Percentiles rank a stretch among this genome's conserved stretches.
phyloP scores from a whole-genome alignment of 2,888 invertebrate species.

The Amphipoea lucens region DNA sequence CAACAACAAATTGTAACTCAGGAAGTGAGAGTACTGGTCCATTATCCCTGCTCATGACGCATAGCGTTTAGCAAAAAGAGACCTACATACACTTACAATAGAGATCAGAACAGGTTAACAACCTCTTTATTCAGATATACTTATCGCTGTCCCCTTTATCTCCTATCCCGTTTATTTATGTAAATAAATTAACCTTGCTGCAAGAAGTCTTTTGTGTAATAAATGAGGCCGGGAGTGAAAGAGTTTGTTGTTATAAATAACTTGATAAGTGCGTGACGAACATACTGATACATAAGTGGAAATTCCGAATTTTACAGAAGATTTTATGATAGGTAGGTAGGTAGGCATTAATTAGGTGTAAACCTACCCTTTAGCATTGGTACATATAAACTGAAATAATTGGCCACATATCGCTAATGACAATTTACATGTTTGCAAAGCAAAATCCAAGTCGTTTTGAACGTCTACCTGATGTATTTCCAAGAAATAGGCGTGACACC shows the following conservation, averaged over 20 bases:
- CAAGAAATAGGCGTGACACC: background rate
- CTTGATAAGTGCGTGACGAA: background rate
- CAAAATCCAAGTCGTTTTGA: background rate
- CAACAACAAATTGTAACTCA: slow-evolving; percentile 45
- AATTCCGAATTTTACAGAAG: background rate
- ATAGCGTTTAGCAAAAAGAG: slow-evolving; percentile 27
- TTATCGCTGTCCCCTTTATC: slow-evolving; percentile 48
- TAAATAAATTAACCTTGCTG: slow-evolving; percentile 39
- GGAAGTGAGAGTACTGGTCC: slow-evolving; percentile 56
- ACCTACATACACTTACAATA: slow-evolving; percentile 25
- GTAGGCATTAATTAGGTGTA: too few relatives aligned
- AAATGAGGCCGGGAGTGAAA: slow-evolving; percentile 14
- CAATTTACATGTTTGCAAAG: background rate
- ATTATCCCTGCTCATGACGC: slow-evolving; percentile 49
- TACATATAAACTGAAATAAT: too few relatives aligned
- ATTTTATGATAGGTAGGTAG: background rate
- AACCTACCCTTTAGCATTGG: too few relatives aligned
- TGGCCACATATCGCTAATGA: too few relatives aligned
- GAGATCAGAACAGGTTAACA: slow-evolving; percentile 34
- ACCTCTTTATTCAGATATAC: slow-evolving; percentile 32
- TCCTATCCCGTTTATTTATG: slow-evolving; percentile 36
- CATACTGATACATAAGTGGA: background rate
- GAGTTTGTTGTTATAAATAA: slow-evolving; percentile 36
- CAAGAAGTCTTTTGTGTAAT: slow-evolving; percentile 40
- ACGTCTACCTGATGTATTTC: background rate